A percentile compares a stretch with the other conserved stretches of the same genome.
Conservation (phyloP, 1,140 invertebrate species). For the Pseudachorutes palmiensis region DNA sequence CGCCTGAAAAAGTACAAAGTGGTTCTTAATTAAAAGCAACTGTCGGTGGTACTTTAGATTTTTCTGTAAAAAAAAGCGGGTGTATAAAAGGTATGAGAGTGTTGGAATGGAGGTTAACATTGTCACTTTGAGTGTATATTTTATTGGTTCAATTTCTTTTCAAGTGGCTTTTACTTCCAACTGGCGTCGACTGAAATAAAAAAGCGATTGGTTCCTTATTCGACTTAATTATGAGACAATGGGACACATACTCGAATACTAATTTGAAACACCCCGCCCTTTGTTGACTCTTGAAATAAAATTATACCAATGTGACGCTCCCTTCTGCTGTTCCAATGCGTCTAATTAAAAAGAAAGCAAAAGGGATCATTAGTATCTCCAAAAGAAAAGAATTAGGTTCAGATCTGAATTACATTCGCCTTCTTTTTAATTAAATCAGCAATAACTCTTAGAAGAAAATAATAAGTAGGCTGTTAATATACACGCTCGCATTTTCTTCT, state of each 20-base stretch:
- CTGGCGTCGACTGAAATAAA: background rate
- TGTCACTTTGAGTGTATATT: too few relatives aligned
- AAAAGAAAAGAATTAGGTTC: too few relatives aligned
- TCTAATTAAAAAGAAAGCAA: too few relatives aligned
- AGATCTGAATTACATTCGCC: background rate
- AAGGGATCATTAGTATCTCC: too few relatives aligned
- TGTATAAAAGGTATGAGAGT: too few relatives aligned
- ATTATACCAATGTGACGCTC: background rate
- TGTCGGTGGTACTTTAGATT: background rate
- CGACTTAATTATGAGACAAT: slow-evolving; percentile 27
- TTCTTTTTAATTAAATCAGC: slow-evolving; percentile 24
- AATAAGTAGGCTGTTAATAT: too few relatives aligned
- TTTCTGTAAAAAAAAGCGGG: background rate
- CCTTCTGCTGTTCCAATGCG: too few relatives aligned
- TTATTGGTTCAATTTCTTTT: background rate
- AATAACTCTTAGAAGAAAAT: too few relatives aligned
- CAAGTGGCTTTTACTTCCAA: background rate
- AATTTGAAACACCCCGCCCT: background rate
- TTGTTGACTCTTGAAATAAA: background rate
- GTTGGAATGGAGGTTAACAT: too few relatives aligned
- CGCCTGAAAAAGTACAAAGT: slow-evolving; percentile 23
- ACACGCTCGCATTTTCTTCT: too few relatives aligned
- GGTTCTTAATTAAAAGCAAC: slow-evolving; percentile 31
- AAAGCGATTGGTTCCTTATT: background rate
- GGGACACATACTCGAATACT: background rate